A percentile compares a stretch with the other conserved stretches of the same genome.
Conservation (phyloP, 2,797 vertebrate genomes). For the Meriones psammophilus region DNA sequence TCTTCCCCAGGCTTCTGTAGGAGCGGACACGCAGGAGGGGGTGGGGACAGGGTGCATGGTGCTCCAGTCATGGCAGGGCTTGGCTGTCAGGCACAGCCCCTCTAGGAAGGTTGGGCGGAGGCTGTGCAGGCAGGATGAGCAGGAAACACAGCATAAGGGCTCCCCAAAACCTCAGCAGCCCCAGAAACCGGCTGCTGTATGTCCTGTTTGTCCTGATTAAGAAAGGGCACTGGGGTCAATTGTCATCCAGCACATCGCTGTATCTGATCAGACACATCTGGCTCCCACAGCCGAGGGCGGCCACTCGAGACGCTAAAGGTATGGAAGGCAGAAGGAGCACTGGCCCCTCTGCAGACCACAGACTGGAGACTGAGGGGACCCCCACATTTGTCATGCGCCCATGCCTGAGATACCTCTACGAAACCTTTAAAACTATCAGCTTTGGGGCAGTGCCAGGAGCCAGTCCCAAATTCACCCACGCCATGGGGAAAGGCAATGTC, state of each 20-base stretch:
- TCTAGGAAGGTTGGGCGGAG: background rate
- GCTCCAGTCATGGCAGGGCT: background rate
- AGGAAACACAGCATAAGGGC: background rate
- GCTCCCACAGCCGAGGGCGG: background rate
- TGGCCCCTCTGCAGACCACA: background rate
- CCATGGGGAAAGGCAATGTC: background rate
- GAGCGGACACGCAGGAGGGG: background rate
- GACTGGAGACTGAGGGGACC: background rate
- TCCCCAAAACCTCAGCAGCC: background rate
- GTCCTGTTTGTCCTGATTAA: background rate
- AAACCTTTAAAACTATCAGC: background rate
- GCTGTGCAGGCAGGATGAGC: background rate
- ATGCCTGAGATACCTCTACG: background rate
- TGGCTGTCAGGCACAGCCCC: background rate
- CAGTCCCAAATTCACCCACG: too few relatives aligned
- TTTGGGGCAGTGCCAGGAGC: background rate
- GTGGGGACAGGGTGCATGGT: background rate
- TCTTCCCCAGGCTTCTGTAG: background rate
- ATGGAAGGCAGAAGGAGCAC: background rate
- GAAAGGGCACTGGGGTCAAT: background rate
- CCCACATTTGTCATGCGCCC: too few relatives aligned
- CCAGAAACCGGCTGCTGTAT: background rate
- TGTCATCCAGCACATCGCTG: background rate
- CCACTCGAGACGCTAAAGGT: background rate
- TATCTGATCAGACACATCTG: background rate